Evolutionary conservation across 2,113 vertebrate genomes (phyloP), one percentile per base, ranked within the genome.

Genomic region (Salminus brasiliensis): DNA sequence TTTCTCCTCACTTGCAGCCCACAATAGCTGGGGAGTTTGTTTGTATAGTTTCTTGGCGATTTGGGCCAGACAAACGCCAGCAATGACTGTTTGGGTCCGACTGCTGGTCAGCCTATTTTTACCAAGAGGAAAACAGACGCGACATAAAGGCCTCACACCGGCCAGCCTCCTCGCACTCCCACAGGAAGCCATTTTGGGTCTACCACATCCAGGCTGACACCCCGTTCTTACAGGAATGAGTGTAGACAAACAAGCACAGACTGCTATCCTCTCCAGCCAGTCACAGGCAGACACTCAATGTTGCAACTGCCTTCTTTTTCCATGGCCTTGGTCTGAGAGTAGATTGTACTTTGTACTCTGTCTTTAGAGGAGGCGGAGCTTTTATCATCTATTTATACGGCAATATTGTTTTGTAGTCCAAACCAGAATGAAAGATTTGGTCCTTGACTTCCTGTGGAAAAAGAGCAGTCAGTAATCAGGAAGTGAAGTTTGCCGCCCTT

Each of bases 151-250:
- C 81, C 74, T 80, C 41, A 86, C 81, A 81, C 68, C 62, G 78
- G 76, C 79, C 85, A 76, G 82, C 68, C 74, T 74, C 36, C 69
- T 34, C 0, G 74, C 82, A 73, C 70, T 69, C 68, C 76, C 84
- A 88, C 80, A 70, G 87, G 80, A 86, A 80, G 77, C 68, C 76
- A 85, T 86, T 88, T 85, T 81, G 74, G 82, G 84, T 84, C 77
- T 63, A 86, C 87, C 89, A 87, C 90, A 89, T 89, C 83, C 85
- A 87, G 73, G 23, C 39, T 55, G 67, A 84, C 70, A 73, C 52
- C 69, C 80, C 69, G 72, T 87, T 87, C 81, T 78, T 18, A 67
- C 78, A 79, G 80, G 60, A 88, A 75, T 81, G 72, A 59, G 43
- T 36, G 29, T 21, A 80, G 73, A 55, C 74, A 77, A 80, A 84